Evolutionary conservation across 2,113 vertebrate species (phyloP), one percentile per base, ranked within the genome.

Genomic region (Periophthalmodon schlosseri): DNA sequence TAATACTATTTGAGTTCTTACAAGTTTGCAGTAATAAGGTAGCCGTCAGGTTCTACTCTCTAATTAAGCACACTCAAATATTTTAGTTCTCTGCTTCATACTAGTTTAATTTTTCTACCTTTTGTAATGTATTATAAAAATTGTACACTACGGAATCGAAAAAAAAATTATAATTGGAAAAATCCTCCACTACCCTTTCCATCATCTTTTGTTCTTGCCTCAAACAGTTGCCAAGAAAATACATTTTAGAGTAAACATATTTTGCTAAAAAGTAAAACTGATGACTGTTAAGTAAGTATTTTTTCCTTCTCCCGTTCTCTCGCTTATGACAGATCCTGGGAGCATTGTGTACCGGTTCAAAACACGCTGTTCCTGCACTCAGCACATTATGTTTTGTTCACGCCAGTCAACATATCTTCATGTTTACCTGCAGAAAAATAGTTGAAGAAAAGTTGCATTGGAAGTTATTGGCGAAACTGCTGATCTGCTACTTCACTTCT

Each of bases 381-480:
- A 28, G 57, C 3, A 23, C 39, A 54, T 52, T 20, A 34, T 65
- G 61, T 79, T 74, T 60, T 61, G 61, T 82, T 76, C 60, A 72
- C 63, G 71, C 28, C 56, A 60, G 39, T 47, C 58, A 75, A 39
- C 63, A 60, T 49, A 65, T 39, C 49, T 80, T 82, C 60, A 75
- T 75, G 72, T 79, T 86, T 71, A 77, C 75, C 75, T 81, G 68
- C 60, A 39, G 68, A 49, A 68, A 61, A 21, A 68, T 76, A 65
- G 66, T 71, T 50, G 72, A 63, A 34, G 24, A 61, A 44, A 61
- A 79, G 52, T 76, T 65, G 71, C n/a, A 78, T 80, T 86, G 70
- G 0, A 2, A 71, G 54, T 77, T 72, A 82, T 71, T 78, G 65
- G 69, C 46, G 72, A 68, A 83, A 83, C 78, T 79, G 72, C 70